Conservation (phyloP, 2,113 vertebrate genomes). For the Ellobius talpinus region DNA sequence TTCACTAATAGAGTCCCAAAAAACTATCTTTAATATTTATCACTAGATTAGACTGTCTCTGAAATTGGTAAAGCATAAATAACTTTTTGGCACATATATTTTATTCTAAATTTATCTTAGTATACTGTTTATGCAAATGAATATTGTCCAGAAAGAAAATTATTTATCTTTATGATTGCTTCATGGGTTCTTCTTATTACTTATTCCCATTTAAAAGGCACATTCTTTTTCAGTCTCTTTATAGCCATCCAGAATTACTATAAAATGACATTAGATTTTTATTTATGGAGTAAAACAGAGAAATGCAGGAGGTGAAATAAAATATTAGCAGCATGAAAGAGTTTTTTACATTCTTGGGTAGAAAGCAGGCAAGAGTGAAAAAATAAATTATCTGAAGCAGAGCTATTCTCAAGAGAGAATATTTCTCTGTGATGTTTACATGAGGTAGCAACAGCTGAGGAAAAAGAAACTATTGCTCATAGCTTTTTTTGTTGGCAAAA, state of each 20-base stretch:
- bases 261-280: constrained; percentile 61
- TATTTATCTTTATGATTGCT: constrained; percentile 43
- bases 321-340: constrained; percentile 48
- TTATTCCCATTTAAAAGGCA: constrained; percentile 47
- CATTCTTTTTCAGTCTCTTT: constrained; percentile 61
- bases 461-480: constrained; percentile 60
- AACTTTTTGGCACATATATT: neutral
- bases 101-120: constrained; percentile 37
- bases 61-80: constrained; percentile 25
- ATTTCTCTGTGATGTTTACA: constrained; percentile 60
- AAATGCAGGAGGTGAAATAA: constrained; percentile 50
- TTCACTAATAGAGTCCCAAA: neutral
- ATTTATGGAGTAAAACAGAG: constrained; percentile 44
- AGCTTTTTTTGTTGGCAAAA: constrained; percentile 52
- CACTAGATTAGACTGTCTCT: constrained; percentile 28
- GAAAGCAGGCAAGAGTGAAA: constrained; percentile 29
- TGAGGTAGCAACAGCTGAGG: constrained; percentile 22
- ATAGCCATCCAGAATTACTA: constrained; percentile 14
- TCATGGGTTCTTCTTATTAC: constrained; percentile 57
- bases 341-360: constrained; percentile 43
- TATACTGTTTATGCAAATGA: constrained; percentile 39
- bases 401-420: constrained; percentile 57
- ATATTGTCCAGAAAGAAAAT: constrained; percentile 62
- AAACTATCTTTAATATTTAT: neutral
- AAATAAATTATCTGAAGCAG: constrained; percentile 44